Base-by-base conservation (phyloP, 1,140 invertebrate species). In the Trichonephila inaurata region DNA sequence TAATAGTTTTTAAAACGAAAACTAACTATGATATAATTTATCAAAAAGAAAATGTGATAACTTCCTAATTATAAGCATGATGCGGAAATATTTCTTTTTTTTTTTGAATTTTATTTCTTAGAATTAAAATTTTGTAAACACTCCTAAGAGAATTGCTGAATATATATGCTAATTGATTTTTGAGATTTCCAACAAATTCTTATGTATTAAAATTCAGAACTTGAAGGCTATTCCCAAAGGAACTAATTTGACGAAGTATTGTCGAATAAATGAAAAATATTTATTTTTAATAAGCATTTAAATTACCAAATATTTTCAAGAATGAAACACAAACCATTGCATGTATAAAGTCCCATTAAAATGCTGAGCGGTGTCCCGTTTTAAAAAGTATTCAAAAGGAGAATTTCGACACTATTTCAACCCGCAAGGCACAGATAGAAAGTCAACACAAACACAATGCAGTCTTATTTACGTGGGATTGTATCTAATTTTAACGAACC, bases 401-500 rank as follows among this genome's bases (percentile, higher is more conserved):
- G 28, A 40, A 14, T 40, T 77, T 40, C 72, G 14, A 33, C 66
- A 69, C n/a, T 69, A 24, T 69, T 69, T 28, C 3, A 40, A 77
- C 72, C 24, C n/a, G 33, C 24, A 77, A 77, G 72, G 72, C 72
- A 2, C 33, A 40, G 28, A 40, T 28, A 4, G 24, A 24, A 40
- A 77, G 72, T 77, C 72, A 77, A 77, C 72, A 77, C 14, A 40
- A 16, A 16, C 72, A 77, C 72, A 77, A 77, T 33, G 28, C 3
- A 77, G 33, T 33, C 24, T 18, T 28, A 77, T 40, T 33, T 18
- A 64, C 51, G 10, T 51, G 62, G 5, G 5, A 16, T 18, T 77
- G 72, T 77, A 77, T 77, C 72, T 77, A 16, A 40, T 77, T 77
- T 77, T 77, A 77, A 77, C 28, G 33, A 77, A 77, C 72, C 28